Percentiles rank a stretch among this genome's conserved stretches.
Evolutionary conservation across 53 echinoderm and acorn worm species (phyloP).

Genomic region (Zoroaster sp.): DNA sequence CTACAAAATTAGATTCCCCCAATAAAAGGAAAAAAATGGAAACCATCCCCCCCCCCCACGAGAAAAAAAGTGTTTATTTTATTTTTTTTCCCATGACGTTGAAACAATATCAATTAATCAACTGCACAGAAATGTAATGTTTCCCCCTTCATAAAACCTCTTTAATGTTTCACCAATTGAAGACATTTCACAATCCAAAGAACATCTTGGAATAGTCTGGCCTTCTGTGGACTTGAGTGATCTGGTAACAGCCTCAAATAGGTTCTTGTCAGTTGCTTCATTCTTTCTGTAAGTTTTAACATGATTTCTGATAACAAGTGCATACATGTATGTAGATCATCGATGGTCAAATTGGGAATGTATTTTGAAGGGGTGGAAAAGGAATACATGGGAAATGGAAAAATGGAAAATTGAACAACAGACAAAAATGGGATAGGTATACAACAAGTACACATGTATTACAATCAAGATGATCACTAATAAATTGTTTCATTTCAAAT

Average conservation of each 20-base stretch:
- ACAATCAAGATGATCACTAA: not conserved
- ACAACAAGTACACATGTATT: too few relatives aligned
- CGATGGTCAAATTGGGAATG: not conserved
- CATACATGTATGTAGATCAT: not conserved
- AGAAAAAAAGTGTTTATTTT: too few relatives aligned
- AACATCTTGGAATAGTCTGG: not conserved
- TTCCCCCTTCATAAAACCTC: not conserved
- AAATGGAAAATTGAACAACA: not conserved
- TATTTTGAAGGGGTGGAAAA: not conserved
- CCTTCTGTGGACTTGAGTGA: not conserved
- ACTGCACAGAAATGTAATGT: too few relatives aligned
- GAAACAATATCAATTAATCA: too few relatives aligned
- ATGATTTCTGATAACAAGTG: slow-evolving; percentile 9
- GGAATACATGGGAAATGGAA: not conserved
- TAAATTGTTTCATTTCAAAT: too few relatives aligned
- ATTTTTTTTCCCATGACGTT: too few relatives aligned
- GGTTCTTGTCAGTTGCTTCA: not conserved
- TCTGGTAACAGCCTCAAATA: slow-evolving; percentile 25
- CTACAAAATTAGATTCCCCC: too few relatives aligned
- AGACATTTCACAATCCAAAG: not conserved
- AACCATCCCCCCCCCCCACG: too few relatives aligned
- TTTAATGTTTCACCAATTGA: not conserved
- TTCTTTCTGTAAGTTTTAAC: slow-evolving; percentile 25
- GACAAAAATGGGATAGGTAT: not conserved
- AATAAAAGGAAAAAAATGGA: too few relatives aligned